Conservation (phyloP, 2,888 invertebrate genomes). For the Rugalucina vietnamica region DNA sequence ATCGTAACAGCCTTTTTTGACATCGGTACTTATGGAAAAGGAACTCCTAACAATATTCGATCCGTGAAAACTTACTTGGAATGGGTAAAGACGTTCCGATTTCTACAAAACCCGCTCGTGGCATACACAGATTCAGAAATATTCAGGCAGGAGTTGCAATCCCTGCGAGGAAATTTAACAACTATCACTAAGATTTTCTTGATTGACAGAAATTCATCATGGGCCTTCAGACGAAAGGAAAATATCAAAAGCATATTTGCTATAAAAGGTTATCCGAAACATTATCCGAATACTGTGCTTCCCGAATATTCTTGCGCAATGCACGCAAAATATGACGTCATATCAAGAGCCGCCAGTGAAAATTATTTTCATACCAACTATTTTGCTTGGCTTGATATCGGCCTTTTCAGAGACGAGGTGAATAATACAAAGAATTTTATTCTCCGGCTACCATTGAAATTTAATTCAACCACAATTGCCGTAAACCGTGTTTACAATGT, state of each 20-base stretch:
- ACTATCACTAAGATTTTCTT: constrained; percentile 54
- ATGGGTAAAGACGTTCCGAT: constrained; percentile 47
- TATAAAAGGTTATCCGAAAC: constrained; percentile 62
- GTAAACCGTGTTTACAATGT: constrained; percentile 29
- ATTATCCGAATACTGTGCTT: constrained; percentile 67
- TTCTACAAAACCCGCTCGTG: constrained; percentile 55
- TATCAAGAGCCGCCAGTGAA: constrained; percentile 47
- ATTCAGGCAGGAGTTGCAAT: constrained; percentile 33
- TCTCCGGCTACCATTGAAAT: constrained; percentile 30
- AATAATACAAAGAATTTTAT: constrained; percentile 36
- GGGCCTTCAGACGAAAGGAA: constrained; percentile 59
- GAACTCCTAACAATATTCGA: not conserved
- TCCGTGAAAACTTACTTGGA: constrained; percentile 42
- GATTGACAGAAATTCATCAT: constrained; percentile 45
- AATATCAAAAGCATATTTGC: constrained; percentile 47
- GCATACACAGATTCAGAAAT: constrained; percentile 60
- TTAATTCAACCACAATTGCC: constrained; percentile 18
- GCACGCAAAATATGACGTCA: constrained; percentile 65
- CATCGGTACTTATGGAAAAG: constrained; percentile 62
- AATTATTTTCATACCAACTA: constrained; percentile 56
- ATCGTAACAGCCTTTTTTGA: constrained; percentile 67
- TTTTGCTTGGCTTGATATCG: constrained; percentile 70
- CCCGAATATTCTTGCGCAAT: constrained; percentile 65
- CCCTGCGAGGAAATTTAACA: constrained; percentile 27
- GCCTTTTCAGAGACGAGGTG: constrained; percentile 60